Evolutionary conservation across 2,797 vertebrate species (phyloP).

Genomic region (Megaceryle alcyon): DNA sequence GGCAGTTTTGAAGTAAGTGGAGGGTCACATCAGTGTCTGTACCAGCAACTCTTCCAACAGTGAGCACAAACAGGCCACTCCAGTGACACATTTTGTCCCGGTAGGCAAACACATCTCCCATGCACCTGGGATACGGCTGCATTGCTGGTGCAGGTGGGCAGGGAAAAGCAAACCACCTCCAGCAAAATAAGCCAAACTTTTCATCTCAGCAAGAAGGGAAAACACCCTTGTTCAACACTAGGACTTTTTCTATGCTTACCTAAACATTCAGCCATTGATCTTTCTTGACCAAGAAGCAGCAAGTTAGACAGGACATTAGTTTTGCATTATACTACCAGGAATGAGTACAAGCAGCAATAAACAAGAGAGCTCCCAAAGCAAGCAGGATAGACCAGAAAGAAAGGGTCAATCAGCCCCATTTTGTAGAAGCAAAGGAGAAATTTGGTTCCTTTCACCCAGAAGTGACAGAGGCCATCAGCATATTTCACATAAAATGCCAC

Average conservation of each 20-base stretch:
- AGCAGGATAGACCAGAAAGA: not conserved
- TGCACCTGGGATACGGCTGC: accelerated
- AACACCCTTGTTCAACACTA: not conserved
- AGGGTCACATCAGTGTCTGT: not conserved
- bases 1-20: not conserved
- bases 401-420: not conserved
- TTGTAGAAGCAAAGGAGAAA: not conserved
- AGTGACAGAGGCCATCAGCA: not conserved
- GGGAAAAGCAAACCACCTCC: not conserved
- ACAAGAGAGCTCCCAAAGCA: not conserved
- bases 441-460: not conserved
- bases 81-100: not conserved
- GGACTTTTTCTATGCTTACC: not conserved
- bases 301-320: not conserved
- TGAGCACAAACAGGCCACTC: not conserved
- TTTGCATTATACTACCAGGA: not conserved
- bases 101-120: not conserved
- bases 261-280: not conserved
- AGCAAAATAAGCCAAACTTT: not conserved
- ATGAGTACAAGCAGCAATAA: not conserved
- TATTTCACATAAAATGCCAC: not conserved
- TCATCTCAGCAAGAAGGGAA: not conserved
- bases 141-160: accelerated
- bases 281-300: not conserved
- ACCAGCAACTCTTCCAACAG: not conserved